Evolutionary conservation across 2,797 vertebrate species (phyloP).

Genomic region (Oreortyx pictus): DNA sequence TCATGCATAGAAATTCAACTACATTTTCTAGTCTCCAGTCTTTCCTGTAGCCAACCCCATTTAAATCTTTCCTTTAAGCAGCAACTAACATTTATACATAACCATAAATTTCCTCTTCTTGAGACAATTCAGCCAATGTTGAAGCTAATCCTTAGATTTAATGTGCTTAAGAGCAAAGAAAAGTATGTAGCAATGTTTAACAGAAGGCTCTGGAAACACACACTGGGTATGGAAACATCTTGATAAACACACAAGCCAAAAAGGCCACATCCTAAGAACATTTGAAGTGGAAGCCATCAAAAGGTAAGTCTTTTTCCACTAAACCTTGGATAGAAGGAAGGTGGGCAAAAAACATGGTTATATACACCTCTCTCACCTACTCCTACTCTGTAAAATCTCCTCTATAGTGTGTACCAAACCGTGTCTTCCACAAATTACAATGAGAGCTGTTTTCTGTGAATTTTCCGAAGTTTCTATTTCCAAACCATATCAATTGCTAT

Average conservation of each 20-base stretch:
- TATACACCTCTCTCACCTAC: background rate
- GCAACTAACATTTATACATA: background rate
- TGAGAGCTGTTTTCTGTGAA: background rate
- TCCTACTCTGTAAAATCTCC: background rate
- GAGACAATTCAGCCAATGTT: background rate
- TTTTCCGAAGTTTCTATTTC: background rate
- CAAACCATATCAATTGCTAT: background rate
- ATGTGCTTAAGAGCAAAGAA: background rate
- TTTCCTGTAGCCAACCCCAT: background rate
- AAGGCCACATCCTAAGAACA: background rate
- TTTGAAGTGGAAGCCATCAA: background rate
- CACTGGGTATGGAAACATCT: rapidly evolving
- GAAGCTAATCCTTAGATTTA: background rate
- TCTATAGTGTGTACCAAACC: background rate
- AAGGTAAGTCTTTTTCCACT: background rate
- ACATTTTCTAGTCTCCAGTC: background rate
- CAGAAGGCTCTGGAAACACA: conserved; percentile 2
- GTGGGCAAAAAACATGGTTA: background rate
- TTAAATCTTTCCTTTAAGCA: background rate
- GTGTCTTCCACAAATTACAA: background rate
- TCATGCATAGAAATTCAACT: background rate
- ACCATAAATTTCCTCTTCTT: background rate
- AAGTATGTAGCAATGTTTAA: background rate
- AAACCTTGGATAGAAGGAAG: background rate
- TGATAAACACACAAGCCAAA: background rate